phyloP scores from a whole-genome alignment of 2,888 invertebrate species.

The Trisateles emortualis region DNA sequence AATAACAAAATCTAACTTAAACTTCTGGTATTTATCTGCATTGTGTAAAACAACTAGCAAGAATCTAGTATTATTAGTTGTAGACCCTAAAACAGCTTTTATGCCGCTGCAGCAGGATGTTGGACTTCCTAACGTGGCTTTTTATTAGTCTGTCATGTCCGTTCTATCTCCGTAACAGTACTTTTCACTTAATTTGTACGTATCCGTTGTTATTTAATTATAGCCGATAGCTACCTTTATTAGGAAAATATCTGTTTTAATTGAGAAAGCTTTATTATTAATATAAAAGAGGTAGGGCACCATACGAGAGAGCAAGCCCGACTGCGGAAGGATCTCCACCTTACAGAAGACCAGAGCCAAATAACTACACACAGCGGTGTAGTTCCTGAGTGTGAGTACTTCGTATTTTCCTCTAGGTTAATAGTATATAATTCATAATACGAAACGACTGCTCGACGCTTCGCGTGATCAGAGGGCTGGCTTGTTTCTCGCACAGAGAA shows the following conservation, averaged over 20 bases:
- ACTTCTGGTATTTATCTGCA: conserved; percentile 1
- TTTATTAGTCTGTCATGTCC: conserved; percentile 22
- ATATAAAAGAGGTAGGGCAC: too few relatives aligned
- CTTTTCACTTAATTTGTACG: conserved; percentile 19
- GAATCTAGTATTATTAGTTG: conserved; percentile 34
- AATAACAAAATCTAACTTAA: neutral
- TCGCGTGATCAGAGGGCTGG: too few relatives aligned
- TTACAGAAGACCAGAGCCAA: too few relatives aligned
- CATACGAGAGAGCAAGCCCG: too few relatives aligned
- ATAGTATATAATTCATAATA: too few relatives aligned
- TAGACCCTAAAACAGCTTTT: conserved; percentile 40
- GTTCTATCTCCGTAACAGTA: conserved; percentile 25
- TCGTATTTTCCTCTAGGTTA: too few relatives aligned
- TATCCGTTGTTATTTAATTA: neutral
- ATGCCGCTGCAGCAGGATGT: conserved; percentile 35
- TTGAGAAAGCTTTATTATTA: too few relatives aligned
- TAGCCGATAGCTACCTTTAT: neutral
- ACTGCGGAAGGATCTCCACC: too few relatives aligned
- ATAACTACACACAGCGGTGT: too few relatives aligned
- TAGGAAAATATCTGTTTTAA: neutral
- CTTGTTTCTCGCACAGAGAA: too few relatives aligned
- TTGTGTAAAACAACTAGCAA: conserved; percentile 3
- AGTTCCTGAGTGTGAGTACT: too few relatives aligned
- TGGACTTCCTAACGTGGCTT: conserved; percentile 45
- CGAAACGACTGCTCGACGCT: too few relatives aligned